Percentiles rank a stretch among this genome's conserved stretches.
phyloP scores from a whole-genome alignment of 53 echinoderm and acorn worm genomes.

The Zoroaster sp. region DNA sequence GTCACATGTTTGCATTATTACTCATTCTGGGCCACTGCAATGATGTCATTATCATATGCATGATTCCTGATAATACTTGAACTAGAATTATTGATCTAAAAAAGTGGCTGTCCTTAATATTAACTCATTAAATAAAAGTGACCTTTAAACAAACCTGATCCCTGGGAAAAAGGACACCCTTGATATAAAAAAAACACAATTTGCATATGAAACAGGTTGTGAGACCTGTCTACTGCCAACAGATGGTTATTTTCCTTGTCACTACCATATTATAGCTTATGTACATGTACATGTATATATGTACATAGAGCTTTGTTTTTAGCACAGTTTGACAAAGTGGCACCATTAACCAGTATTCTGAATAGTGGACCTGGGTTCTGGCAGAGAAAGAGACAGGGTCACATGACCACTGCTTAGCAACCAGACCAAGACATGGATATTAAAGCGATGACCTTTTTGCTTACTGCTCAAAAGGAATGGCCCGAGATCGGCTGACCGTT shows the following conservation, averaged over 20 bases:
- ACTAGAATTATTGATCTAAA: too few species aligned
- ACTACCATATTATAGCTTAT: too few species aligned
- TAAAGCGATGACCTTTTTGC: slow-evolving; percentile 4
- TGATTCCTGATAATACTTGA: too few species aligned
- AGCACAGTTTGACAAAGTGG: too few species aligned
- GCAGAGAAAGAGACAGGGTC: not conserved
- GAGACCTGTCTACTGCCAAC: not conserved
- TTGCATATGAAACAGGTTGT: not conserved
- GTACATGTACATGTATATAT: slow-evolving; percentile 1
- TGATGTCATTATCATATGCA: too few species aligned
- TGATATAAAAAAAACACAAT: not conserved
- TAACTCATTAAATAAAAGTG: not conserved
- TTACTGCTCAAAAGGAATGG: too few species aligned
- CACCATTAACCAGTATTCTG: too few species aligned
- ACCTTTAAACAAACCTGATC: not conserved
- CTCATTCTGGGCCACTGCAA: too few species aligned
- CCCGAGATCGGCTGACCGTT: too few species aligned
- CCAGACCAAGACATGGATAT: not conserved
- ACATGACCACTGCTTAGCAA: slow-evolving; percentile 17
- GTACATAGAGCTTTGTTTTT: not conserved
- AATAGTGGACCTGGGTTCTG: too few species aligned
- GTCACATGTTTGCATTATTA: not conserved
- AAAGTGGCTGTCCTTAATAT: not conserved
- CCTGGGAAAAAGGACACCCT: not conserved
- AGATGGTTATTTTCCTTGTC: not conserved